Base-by-base conservation (phyloP, 2,888 invertebrate genomes). In the Odontocolon sp. region DNA sequence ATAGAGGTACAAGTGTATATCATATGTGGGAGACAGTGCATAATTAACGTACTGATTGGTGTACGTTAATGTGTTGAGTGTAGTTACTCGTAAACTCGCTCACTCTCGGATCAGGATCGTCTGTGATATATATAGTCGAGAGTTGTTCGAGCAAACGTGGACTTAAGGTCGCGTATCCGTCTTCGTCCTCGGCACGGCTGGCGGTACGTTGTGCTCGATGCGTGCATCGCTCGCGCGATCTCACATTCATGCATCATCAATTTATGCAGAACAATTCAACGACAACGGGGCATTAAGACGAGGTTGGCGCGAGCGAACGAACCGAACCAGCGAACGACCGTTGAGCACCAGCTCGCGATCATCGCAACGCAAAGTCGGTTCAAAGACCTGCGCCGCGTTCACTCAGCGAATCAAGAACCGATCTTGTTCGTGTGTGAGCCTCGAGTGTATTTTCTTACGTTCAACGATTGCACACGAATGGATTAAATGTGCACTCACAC, bases 241-340 rank as follows among this genome's bases (percentile, higher is more conserved):
- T 81, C 79, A 81, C 84, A 81, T 85, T 87, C 85, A 86, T 87
- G 86, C 87, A 87, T 89, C 89, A 89, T 89, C 87, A 90, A 89
- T 89, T 90, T 90, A 90, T 90, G 89, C 89, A 89, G 89, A 89
- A 89, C 89, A 87, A 90, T 89, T 88, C 89, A 89, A 88, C 88
- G 87, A 88, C 88, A 87, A 87, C 86, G 87, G 87, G 83, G 88
- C 88, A 89, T 89, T 89, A 89, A 86, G 83, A 82, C 80, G 63
- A 63, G 63, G 23, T 23, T 31, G 23, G 6, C n/a, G n/a, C 47
- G 59, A 14, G 40, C 16, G 31, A 9, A 42, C 21, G 21, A 36
- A 63, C 23, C 23, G 50, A 23, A 26, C 50, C 16, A 54, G 78
- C 83, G 82, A 82, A 84, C 77, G 83, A 80, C 82, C 61, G 9